A percentile compares a stretch with the other conserved stretches of the same genome.
phyloP scores from a whole-genome alignment of 2,888 invertebrate genomes.

The Abscondita cerata region DNA sequence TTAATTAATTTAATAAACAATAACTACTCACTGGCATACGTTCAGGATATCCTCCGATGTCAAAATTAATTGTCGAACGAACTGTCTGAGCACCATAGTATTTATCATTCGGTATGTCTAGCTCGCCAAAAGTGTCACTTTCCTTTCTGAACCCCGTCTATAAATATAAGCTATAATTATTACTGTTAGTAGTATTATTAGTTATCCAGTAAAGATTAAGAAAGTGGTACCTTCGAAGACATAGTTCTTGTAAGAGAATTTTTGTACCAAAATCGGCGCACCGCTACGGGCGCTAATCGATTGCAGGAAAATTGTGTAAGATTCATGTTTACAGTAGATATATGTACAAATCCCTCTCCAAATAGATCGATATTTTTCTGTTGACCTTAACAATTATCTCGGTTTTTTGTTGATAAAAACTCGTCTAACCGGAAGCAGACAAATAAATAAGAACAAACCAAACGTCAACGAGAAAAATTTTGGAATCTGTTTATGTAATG shows the following conservation, averaged over 20 bases:
- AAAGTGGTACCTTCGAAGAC: neutral
- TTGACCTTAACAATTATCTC: too few relatives aligned
- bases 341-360: too few relatives aligned
- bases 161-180: too few relatives aligned
- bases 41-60: constrained; percentile 92
- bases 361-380: too few relatives aligned
- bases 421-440: too few relatives aligned
- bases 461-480: too few relatives aligned
- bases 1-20: too few relatives aligned
- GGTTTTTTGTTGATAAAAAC: neutral
- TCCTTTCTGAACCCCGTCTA: constrained; percentile 67
- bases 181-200: too few relatives aligned
- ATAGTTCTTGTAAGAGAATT: neutral
- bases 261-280: neutral
- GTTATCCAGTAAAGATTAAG: neutral
- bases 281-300: neutral
- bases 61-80: constrained; percentile 94
- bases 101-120: constrained; percentile 89
- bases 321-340: neutral
- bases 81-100: constrained; percentile 98
- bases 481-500: too few relatives aligned
- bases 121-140: constrained; percentile 93
- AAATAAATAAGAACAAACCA: too few relatives aligned
- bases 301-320: neutral
- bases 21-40: constrained; percentile 86